These are phyloP conservation scores for Antidorcas marsupialis DNA, from an alignment of 2,113 vertebrate genomes.

Conservation along the genomic window DNA sequence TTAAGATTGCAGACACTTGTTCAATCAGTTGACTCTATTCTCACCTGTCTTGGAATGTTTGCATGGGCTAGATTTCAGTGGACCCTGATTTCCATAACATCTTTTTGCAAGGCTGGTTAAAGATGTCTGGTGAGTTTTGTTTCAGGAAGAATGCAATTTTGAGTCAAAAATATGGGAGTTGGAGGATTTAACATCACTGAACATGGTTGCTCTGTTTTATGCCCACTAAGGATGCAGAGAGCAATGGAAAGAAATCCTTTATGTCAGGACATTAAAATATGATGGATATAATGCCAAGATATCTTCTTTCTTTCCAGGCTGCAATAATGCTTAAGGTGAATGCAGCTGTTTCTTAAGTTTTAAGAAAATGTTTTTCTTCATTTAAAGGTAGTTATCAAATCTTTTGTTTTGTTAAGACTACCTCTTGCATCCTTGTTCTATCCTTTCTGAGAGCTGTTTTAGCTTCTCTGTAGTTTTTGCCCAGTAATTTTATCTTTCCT, in stretches of 20 bases:
- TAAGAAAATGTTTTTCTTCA: conserved; percentile 39
- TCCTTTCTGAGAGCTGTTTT: conserved; percentile 64
- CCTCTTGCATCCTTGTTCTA: not conserved
- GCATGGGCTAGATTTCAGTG: not conserved
- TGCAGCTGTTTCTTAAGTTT: not conserved
- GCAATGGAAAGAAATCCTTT: not conserved
- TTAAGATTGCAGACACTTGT: not conserved
- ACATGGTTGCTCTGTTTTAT: not conserved
- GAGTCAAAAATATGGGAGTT: not conserved
- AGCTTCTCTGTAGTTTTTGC: conserved; percentile 67
- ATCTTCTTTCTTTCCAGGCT: not conserved
- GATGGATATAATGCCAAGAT: not conserved
- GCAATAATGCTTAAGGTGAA: not conserved
- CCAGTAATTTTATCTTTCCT: conserved; percentile 76
- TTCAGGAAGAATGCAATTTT: not conserved
- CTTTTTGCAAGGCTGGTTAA: not conserved
- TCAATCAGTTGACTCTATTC: not conserved
- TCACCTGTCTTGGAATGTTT: not conserved
- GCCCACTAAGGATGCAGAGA: not conserved
- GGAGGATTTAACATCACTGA: not conserved
- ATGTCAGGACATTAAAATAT: not conserved
- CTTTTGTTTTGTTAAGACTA: conserved; percentile 40
- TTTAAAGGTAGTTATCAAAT: conserved; percentile 40
- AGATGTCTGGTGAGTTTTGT: not conserved
- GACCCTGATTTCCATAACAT: not conserved